Base-by-base conservation (phyloP, 2,113 vertebrate genomes). In the Recurvirostra avosetta region DNA sequence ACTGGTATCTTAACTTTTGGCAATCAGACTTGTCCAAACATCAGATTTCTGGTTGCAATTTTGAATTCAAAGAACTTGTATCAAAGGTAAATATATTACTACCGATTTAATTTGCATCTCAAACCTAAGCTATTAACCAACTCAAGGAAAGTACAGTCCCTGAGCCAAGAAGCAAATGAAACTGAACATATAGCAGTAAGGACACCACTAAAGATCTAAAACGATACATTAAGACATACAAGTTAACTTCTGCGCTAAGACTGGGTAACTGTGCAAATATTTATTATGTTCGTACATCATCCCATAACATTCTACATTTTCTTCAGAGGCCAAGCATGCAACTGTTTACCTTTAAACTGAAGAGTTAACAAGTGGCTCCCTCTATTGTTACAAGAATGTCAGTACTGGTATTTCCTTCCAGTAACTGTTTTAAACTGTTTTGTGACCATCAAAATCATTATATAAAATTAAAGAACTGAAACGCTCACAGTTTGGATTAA, bases 141-240 rank as follows among this genome's bases (percentile, higher is more conserved):
- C 2, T 61, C 11, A 53, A 68, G 47, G 50, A 4, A 76, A 50
- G 32, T 27, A 52, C 26, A 56, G 29, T 10, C 6, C 23, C 68
- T n/a, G 40, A 49, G 68, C 13, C 40, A 50, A 25, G 80, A 45
- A 74, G 61, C 47, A 25, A 32, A 41, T 1, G 5, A 67, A 84
- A 50, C 9, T 15, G 15, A 20, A 13, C 15, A 2, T 15, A 8
- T 1, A 8, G 49, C 34, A 19, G 49, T 1, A 20, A 49, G 26
- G 22, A 21, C 40, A 36, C 1, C 30, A 20, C 1, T 3, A 5
- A 17, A 55, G 5, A 21, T 4, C 12, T 63, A 8, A 32, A 87
- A 3, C 0, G 19, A 34, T 40, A 32, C 6, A 29, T 1, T 1
- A 45, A 63, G 45, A 27, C 43, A 67, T 14, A 11, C 2, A 58